phyloP scores from a whole-genome alignment of 2,113 vertebrate genomes.

The Cygnus buccinator region DNA sequence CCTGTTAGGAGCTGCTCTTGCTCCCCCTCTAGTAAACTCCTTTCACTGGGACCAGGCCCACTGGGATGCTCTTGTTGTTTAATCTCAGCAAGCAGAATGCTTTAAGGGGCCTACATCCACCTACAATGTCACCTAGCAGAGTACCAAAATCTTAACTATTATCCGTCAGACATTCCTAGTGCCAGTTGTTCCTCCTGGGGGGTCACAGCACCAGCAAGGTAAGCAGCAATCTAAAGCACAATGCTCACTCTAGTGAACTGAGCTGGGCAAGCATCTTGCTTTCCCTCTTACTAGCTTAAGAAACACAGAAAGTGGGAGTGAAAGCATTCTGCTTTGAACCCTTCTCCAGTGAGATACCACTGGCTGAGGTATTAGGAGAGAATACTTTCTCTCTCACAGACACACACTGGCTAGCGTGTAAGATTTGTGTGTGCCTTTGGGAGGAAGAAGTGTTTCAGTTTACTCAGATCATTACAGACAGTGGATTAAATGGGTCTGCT shows the following conservation, averaged over 20 bases:
- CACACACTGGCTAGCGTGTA: fast-evolving
- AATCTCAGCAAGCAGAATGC: neutral
- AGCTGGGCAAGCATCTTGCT: neutral
- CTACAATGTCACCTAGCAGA: neutral
- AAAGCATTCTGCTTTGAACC: neutral
- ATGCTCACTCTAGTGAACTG: neutral
- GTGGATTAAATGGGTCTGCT: neutral
- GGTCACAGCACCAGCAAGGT: neutral
- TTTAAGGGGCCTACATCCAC: neutral
- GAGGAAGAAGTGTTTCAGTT: neutral
- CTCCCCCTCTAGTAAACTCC: neutral
- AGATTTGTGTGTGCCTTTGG: neutral
- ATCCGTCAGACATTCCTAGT: neutral
- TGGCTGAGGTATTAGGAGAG: neutral
- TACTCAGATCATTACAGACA: neutral
- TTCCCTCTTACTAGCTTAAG: neutral
- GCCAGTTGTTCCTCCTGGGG: neutral
- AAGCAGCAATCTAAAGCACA: neutral
- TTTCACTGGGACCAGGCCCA: neutral
- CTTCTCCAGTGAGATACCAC: neutral
- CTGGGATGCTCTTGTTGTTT: neutral
- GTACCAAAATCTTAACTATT: slow-evolving; percentile 11
- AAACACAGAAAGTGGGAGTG: neutral
- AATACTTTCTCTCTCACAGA: neutral
- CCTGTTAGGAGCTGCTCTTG: neutral